Base-by-base conservation (phyloP, 1,140 invertebrate species). In the Centruroides sculpturatus region DNA sequence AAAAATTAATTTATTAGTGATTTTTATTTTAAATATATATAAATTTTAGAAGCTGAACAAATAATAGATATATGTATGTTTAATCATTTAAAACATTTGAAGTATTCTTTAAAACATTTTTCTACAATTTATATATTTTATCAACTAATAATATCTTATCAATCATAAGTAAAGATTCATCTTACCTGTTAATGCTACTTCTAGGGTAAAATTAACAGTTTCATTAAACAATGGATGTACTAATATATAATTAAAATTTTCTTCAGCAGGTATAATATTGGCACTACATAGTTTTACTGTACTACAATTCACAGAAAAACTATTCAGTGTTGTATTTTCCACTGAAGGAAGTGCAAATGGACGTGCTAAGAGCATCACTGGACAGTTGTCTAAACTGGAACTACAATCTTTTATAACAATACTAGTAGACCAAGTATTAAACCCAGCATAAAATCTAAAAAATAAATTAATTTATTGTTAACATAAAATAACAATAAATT, bases 361-460 rank as follows among this genome's bases (percentile, higher is more conserved):
- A 57, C 48, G 52, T 13, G 48, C 56, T 35, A 13, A 12, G 12
- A 63, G 9, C 12, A 55, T 35, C 57, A 63, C 6, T 23, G 61
- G 61, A 55, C 61, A 63, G 5, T 53, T 52, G 11, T 36, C 46
- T 8, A 51, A 46, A 11, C 46, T 35, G 10, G 35, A 35, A 41
- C 50, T 36, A 36, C 61, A 63, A 3, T 59, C 47, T 3, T 55
- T 63, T n/a, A 63, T 12, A 4, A 46, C 47, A 10, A 63, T 35
- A 10, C 9, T 63, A 8, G 46, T 23, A 7, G 52, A 51, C 75
- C 76, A 78, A 34, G 74, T 74, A 61, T 75, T 74, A 47, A 73
- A 73, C 53, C 76, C 72, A 66, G 79, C 75, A 63, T 76, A 80
- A 69, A 80, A 78, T 68, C 78, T 79, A 58, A 53, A n/a, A 64